These are phyloP conservation scores for Morelia viridis DNA, from an alignment of 2,797 vertebrate species.

Conservation along the genomic window DNA sequence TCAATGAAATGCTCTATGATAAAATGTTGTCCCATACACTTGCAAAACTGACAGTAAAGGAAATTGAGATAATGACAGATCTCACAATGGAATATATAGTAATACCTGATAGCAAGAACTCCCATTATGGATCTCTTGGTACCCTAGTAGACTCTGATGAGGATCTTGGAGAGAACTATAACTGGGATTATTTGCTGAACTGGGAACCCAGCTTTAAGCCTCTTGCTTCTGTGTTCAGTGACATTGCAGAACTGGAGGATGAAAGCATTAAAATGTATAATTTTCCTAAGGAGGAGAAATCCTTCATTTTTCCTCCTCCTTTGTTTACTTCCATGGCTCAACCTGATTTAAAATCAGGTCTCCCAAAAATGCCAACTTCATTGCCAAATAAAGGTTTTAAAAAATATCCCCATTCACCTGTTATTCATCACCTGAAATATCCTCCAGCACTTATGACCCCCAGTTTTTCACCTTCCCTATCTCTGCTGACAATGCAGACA, in stretches of 20 bases:
- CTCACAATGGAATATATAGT: slow-evolving; percentile 68
- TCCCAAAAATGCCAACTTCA: slow-evolving; percentile 77
- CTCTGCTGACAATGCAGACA: slow-evolving; percentile 79
- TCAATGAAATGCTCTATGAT: slow-evolving; percentile 23
- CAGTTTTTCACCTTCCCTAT: slow-evolving; percentile 85
- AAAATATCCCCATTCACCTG: slow-evolving; percentile 75
- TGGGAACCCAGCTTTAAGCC: slow-evolving; percentile 87
- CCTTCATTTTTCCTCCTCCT: slow-evolving; percentile 83
- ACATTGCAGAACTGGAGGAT: slow-evolving; percentile 86
- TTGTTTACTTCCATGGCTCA: slow-evolving; percentile 88
- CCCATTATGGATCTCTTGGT: slow-evolving; percentile 65
- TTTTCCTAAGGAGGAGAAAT: slow-evolving; percentile 73
- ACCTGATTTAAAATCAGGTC: slow-evolving; percentile 84
- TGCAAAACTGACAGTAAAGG: slow-evolving; percentile 55
- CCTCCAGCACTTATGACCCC: slow-evolving; percentile 82
- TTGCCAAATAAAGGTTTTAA: slow-evolving; percentile 71
- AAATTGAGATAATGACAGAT: slow-evolving; percentile 64
- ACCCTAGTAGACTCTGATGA: slow-evolving; percentile 70
- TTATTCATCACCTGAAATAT: slow-evolving; percentile 74
- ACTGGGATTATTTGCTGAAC: slow-evolving; percentile 80
- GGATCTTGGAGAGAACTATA: slow-evolving; percentile 68
- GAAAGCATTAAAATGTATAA: slow-evolving; percentile 74
- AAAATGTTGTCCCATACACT: slow-evolving; percentile 64
- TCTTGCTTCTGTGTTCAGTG: slow-evolving; percentile 85
- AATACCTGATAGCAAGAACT: slow-evolving; percentile 64